Evolutionary conservation across 2,797 vertebrate genomes (phyloP).

Genomic region (Lithobates sylvaticus): DNA sequence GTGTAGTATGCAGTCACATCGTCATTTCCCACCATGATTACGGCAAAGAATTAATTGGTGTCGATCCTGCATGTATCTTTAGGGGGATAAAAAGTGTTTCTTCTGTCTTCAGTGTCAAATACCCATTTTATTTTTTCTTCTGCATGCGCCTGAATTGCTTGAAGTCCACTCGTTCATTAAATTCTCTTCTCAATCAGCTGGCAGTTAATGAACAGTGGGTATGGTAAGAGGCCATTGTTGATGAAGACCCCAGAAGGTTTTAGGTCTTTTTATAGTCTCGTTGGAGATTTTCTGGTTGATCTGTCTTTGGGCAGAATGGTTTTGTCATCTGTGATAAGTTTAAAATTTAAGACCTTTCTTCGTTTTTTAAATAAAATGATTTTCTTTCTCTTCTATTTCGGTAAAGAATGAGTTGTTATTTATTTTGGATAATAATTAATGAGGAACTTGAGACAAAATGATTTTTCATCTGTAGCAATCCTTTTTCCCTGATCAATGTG

Average conservation of each 20-base stretch:
- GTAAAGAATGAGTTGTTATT: neutral
- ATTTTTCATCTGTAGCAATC: neutral
- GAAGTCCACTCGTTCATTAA: conserved; percentile 37
- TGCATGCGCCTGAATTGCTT: conserved; percentile 33
- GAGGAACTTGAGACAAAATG: neutral
- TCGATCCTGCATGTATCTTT: neutral
- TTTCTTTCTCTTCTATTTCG: neutral
- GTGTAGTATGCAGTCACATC: neutral
- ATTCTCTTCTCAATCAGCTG: conserved; percentile 16
- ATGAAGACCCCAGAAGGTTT: neutral
- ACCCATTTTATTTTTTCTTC: conserved; percentile 23
- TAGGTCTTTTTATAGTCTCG: conserved; percentile 6
- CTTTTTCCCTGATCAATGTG: neutral
- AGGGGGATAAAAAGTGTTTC: neutral
- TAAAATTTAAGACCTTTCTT: neutral
- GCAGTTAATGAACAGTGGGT: conserved; percentile 47
- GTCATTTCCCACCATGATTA: neutral
- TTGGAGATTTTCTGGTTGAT: conserved; percentile 9
- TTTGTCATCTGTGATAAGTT: neutral
- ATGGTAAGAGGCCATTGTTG: neutral
- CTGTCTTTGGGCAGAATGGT: neutral
- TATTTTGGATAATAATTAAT: neutral
- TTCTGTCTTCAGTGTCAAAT: conserved; percentile 42
- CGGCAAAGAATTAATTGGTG: conserved; percentile 34
- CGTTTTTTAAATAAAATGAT: neutral